Evolutionary conservation across 2,113 vertebrate species (phyloP).

Genomic region (Zonotrichia leucophrys): DNA sequence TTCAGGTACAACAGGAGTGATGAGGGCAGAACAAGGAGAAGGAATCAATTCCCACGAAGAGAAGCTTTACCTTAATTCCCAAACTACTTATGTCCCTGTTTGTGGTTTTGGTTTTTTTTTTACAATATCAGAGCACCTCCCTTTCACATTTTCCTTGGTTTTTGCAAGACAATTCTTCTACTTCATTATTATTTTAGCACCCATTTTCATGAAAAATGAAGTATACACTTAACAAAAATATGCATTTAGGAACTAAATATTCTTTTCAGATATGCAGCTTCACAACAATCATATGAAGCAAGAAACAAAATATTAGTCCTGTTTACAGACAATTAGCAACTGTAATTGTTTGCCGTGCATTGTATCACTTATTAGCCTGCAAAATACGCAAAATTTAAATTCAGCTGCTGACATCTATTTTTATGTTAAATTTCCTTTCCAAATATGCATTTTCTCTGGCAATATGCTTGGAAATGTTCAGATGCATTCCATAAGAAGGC

Average conservation of each 20-base stretch:
- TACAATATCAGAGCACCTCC: neutral
- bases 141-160: neutral
- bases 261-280: neutral
- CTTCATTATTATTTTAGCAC: neutral
- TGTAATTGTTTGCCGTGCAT: neutral
- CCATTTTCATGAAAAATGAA: neutral
- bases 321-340: neutral
- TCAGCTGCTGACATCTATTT: neutral
- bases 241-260: neutral
- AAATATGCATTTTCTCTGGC: neutral
- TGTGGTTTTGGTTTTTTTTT: neutral
- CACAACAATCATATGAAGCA: neutral
- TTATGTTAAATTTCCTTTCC: neutral
- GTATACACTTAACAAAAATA: neutral
- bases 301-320: neutral
- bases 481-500: neutral
- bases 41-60: neutral
- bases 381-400: neutral
- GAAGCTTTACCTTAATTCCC: neutral
- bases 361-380: neutral
- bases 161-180: neutral
- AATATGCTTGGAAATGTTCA: neutral
- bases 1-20: neutral
- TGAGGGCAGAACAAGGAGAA: neutral
- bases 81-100: neutral